A percentile compares a stretch with the other conserved stretches of the same genome.
Evolutionary conservation across 2,113 vertebrate species (phyloP).

Genomic region (Cochlearius cochlearius): DNA sequence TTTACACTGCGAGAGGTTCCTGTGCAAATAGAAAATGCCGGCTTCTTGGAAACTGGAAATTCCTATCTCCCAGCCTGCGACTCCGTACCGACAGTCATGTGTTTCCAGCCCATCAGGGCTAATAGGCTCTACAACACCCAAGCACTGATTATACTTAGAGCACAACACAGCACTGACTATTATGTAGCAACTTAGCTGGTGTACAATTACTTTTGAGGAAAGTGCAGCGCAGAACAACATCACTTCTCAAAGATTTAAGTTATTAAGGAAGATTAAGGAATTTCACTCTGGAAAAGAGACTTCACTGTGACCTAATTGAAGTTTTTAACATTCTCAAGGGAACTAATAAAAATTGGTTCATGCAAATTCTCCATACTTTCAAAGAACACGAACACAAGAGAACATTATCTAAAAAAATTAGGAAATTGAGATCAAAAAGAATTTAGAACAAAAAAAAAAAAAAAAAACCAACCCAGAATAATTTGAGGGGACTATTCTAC

Average conservation of each 20-base stretch:
- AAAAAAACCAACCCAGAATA: neutral
- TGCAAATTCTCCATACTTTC: slow-evolving; percentile 67
- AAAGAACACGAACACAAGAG: slow-evolving; percentile 45
- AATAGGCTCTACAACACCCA: slow-evolving; percentile 28
- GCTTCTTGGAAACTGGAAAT: neutral
- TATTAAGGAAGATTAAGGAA: slow-evolving; percentile 75
- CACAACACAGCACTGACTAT: slow-evolving; percentile 38
- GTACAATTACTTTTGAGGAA: slow-evolving; percentile 71
- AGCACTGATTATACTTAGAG: slow-evolving; percentile 22
- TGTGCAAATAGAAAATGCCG: neutral
- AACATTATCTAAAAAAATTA: slow-evolving; percentile 41
- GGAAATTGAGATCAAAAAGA: slow-evolving; percentile 62
- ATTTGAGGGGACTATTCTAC: neutral
- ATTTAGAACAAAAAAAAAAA: neutral
- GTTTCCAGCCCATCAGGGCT: slow-evolving; percentile 18
- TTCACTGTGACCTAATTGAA: slow-evolving; percentile 71
- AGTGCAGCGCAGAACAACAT: slow-evolving; percentile 65
- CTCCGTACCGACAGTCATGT: neutral
- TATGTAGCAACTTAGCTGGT: slow-evolving; percentile 48
- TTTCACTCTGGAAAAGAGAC: slow-evolving; percentile 72
- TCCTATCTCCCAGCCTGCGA: neutral
- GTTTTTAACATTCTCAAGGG: slow-evolving; percentile 69
- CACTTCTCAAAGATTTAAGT: slow-evolving; percentile 67
- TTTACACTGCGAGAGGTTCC: neutral
- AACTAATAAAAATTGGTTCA: slow-evolving; percentile 70